Conservation (phyloP, 53 echinoderm and acorn worm species). For the Patiria pectinifera region DNA sequence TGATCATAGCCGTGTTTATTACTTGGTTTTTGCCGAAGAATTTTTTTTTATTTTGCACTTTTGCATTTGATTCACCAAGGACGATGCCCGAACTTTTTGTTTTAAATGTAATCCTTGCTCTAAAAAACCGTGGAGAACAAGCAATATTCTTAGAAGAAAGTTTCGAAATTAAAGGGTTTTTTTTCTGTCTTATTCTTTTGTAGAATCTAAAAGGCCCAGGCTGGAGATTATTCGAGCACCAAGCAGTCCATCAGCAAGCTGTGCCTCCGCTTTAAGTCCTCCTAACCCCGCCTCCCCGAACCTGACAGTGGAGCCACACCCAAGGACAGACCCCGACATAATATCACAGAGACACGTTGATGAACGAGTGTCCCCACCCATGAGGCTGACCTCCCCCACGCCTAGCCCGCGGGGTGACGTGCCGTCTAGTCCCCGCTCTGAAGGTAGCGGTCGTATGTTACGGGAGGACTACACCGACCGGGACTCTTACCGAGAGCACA, state of each 20-base stretch:
- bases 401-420: slow-evolving; percentile 58
- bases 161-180: neutral
- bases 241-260: slow-evolving; percentile 72
- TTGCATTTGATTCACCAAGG: neutral
- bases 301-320: slow-evolving; percentile 7
- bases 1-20: neutral
- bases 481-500: slow-evolving; percentile 41
- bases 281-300: slow-evolving; percentile 68
- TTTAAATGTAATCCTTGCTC: no score
- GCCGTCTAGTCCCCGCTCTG: slow-evolving; percentile 46
- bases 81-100: neutral
- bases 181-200: slow-evolving; percentile 2
- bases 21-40: neutral
- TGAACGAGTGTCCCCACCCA: slow-evolving; percentile 74
- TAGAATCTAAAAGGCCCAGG: slow-evolving; percentile 85
- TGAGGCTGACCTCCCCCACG: slow-evolving; percentile 77
- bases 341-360: slow-evolving; percentile 63
- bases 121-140: no score
- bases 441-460: slow-evolving; percentile 53
- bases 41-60: no score
- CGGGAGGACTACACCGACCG: slow-evolving; percentile 40
- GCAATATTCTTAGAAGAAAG: neutral
- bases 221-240: slow-evolving; percentile 92
- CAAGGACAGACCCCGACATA: slow-evolving; percentile 63
- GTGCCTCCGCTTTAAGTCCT: slow-evolving; percentile 76